A percentile compares a stretch with the other conserved stretches of the same genome.
Conservation (phyloP, 2,113 vertebrate species). For the Gallinago jamesoni region DNA sequence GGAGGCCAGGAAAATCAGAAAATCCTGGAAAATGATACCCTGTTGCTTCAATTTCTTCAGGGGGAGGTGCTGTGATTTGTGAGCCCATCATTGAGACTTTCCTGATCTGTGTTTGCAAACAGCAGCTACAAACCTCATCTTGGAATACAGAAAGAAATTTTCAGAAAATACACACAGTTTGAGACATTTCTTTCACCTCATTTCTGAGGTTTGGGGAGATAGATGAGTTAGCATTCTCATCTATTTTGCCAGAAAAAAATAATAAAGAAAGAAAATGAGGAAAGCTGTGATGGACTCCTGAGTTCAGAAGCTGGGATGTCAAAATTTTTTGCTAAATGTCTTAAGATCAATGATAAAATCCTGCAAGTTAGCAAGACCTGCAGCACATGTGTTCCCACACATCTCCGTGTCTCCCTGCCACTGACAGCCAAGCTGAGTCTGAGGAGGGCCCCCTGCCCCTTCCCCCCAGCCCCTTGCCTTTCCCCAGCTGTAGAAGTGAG, state of each 20-base stretch:
- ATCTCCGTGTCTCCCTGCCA: not conserved
- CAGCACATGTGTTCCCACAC: fast-evolving
- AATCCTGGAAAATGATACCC: not conserved
- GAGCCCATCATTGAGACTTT: not conserved
- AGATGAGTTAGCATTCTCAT: not conserved
- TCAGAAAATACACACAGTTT: not conserved
- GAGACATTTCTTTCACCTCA: not conserved
- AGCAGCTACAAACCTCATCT: not conserved
- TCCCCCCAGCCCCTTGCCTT: not conserved
- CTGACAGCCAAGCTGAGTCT: not conserved
- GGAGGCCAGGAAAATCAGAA: not conserved
- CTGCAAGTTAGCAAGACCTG: not conserved
- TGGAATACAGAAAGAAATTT: not conserved
- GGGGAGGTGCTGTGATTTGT: not conserved
- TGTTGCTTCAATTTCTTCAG: not conserved
- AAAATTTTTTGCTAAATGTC: not conserved
- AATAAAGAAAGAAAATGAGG: not conserved
- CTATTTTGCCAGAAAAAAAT: not conserved
- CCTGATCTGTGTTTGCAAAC: not conserved
- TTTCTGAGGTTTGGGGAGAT: not conserved
- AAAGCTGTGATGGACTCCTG: not conserved
- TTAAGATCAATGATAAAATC: not conserved
- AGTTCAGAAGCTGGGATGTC: not conserved
- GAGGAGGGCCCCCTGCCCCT: not conserved
- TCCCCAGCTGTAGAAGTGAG: not conserved